phyloP scores from a whole-genome alignment of 2,797 vertebrate species.

The Staurois parvus region DNA sequence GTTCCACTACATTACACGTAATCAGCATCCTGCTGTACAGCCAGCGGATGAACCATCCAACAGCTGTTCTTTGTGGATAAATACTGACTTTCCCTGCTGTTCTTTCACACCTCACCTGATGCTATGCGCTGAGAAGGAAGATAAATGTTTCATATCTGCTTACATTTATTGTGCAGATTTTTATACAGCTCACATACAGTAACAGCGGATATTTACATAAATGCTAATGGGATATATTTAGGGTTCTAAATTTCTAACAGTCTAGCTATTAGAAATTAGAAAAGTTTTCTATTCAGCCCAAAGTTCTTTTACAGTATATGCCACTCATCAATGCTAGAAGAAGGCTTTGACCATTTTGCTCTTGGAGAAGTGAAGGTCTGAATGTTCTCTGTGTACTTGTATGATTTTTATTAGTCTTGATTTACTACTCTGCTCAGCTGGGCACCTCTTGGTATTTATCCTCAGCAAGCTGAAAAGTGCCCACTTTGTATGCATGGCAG shows the following conservation, averaged over 20 bases:
- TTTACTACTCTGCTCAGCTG: slow-evolving; percentile 38
- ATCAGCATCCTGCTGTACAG: slow-evolving; percentile 53
- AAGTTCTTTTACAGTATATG: too few species aligned
- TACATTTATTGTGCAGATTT: neutral
- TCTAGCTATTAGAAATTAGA: too few species aligned
- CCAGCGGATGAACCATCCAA: slow-evolving; percentile 30
- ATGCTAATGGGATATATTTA: too few species aligned
- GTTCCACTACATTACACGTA: slow-evolving; percentile 56
- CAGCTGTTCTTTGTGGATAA: slow-evolving; percentile 49
- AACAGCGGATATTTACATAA: too few species aligned
- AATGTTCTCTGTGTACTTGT: neutral
- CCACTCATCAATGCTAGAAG: too few species aligned
- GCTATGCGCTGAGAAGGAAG: slow-evolving; percentile 1
- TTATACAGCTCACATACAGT: neutral
- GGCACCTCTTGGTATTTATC: slow-evolving; percentile 53
- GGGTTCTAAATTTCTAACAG: too few species aligned
- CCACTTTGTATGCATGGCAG: slow-evolving; percentile 46
- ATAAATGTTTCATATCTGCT: neutral
- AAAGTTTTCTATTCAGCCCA: too few species aligned
- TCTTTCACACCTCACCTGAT: slow-evolving; percentile 14
- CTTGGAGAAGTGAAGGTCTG: neutral
- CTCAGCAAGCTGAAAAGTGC: slow-evolving; percentile 24
- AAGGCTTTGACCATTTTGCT: neutral
- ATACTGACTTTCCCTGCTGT: slow-evolving; percentile 27
- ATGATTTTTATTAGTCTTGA: neutral